Percentiles rank a stretch among this genome's conserved stretches.
Evolutionary conservation across 2,888 invertebrate genomes (phyloP).

Genomic region (Spodoptera exigua): DNA sequence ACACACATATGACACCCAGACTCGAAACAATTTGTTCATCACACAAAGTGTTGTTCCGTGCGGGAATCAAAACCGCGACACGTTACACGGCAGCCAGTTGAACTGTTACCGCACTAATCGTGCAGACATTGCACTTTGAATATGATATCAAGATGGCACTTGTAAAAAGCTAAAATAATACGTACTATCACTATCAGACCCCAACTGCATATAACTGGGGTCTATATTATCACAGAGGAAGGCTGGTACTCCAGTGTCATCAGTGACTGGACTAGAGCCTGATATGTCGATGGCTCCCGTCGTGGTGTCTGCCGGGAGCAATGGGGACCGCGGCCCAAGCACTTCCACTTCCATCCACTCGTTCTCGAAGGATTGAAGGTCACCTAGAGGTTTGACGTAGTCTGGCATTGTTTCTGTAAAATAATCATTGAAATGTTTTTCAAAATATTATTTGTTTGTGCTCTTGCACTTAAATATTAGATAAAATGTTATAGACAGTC

Average conservation of each 20-base stretch:
- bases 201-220: slow-evolving; percentile 87
- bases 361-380: slow-evolving; percentile 95
- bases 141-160: background rate
- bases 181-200: slow-evolving; percentile 86
- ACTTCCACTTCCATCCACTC: slow-evolving; percentile 98
- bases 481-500: too few relatives aligned
- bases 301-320: slow-evolving; percentile 69
- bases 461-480: too few relatives aligned
- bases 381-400: slow-evolving; percentile 91
- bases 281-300: slow-evolving; percentile 77
- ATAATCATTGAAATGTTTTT: too few relatives aligned
- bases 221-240: slow-evolving; percentile 90
- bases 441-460: too few relatives aligned
- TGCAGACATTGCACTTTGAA: too few relatives aligned
- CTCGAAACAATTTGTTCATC: too few relatives aligned
- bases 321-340: slow-evolving; percentile 88
- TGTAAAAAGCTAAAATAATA: slow-evolving; percentile 20
- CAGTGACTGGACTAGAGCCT: slow-evolving; percentile 69
- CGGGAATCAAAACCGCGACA: too few relatives aligned
- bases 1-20: too few relatives aligned
- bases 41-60: too few relatives aligned
- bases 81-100: too few relatives aligned
- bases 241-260: slow-evolving; percentile 87
- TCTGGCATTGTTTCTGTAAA: slow-evolving; percentile 75
- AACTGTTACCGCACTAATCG: too few relatives aligned